Evolutionary conservation across 2,888 invertebrate genomes (phyloP).

Genomic region (Drosophila limbata): DNA sequence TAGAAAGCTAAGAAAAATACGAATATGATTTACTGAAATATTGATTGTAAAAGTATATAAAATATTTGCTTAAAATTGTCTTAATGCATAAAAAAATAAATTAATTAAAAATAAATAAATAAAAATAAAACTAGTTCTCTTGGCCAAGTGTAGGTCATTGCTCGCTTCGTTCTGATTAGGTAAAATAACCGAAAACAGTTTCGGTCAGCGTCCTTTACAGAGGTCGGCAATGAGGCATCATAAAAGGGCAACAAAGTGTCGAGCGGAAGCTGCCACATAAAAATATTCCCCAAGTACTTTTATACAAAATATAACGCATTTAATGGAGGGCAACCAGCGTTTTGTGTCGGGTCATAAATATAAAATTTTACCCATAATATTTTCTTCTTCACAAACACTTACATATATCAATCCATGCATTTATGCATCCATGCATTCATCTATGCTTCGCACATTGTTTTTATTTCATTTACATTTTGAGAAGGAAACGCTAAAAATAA

Average conservation of each 20-base stretch:
- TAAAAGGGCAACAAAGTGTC: conserved; percentile 53
- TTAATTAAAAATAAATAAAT: too few species aligned
- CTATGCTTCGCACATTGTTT: conserved; percentile 43
- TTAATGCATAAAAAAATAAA: too few species aligned
- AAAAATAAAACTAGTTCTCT: too few species aligned
- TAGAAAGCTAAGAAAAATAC: not conserved
- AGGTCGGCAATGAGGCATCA: conserved; percentile 27
- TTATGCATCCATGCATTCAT: not conserved
- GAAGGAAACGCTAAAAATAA: conserved; percentile 10
- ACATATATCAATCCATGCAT: conserved; percentile 1
- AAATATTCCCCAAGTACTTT: conserved; percentile 60
- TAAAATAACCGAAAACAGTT: not conserved
- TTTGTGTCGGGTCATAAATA: conserved; percentile 48
- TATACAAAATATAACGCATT: conserved; percentile 59
- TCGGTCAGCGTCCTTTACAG: conserved; percentile 14
- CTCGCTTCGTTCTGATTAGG: conserved; percentile 9
- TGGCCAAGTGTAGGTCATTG: conserved; percentile 16
- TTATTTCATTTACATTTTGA: conserved; percentile 65
- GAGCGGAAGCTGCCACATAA: conserved; percentile 43
- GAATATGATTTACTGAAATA: not conserved
- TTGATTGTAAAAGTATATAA: not conserved
- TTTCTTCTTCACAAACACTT: conserved; percentile 7
- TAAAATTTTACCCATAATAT: conserved; percentile 42
- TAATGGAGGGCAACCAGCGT: conserved; percentile 31
- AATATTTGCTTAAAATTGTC: too few species aligned